Conservation (phyloP, 2,888 invertebrate genomes). For the Drosophila cyrtoloma region DNA sequence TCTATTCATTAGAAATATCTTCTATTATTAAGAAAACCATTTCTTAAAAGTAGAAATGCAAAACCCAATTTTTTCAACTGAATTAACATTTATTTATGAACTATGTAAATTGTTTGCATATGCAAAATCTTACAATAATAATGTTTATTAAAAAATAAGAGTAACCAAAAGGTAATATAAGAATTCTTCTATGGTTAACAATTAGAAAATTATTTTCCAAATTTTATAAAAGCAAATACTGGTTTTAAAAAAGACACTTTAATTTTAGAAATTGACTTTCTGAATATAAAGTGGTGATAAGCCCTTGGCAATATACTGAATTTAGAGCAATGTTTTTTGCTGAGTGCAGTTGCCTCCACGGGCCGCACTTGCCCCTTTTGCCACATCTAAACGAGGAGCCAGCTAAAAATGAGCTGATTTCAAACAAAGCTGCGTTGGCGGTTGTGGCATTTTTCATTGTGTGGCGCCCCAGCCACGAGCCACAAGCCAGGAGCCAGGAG, state of each 20-base stretch:
- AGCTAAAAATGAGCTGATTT: constrained; percentile 77
- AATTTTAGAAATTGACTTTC: not conserved
- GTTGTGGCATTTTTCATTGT: constrained; percentile 66
- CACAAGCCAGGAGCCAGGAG: not conserved
- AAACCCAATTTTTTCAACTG: not conserved
- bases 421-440: constrained; percentile 64
- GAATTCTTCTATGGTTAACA: too few species aligned
- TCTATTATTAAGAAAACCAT: not conserved
- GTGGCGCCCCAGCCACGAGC: constrained; percentile 22
- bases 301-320: not conserved
- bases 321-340: not conserved
- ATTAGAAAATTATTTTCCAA: too few species aligned
- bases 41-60: not conserved
- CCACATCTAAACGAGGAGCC: constrained; percentile 34
- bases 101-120: not conserved
- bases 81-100: not conserved
- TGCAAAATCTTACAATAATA: not conserved
- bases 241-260: not conserved
- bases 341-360: not conserved
- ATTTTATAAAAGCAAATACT: not conserved
- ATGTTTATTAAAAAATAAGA: not conserved
- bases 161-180: not conserved
- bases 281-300: not conserved
- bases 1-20: not conserved
- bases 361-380: constrained; percentile 40